Evolutionary conservation across 2,113 vertebrate genomes (phyloP).

Genomic region (Upupa epops): DNA sequence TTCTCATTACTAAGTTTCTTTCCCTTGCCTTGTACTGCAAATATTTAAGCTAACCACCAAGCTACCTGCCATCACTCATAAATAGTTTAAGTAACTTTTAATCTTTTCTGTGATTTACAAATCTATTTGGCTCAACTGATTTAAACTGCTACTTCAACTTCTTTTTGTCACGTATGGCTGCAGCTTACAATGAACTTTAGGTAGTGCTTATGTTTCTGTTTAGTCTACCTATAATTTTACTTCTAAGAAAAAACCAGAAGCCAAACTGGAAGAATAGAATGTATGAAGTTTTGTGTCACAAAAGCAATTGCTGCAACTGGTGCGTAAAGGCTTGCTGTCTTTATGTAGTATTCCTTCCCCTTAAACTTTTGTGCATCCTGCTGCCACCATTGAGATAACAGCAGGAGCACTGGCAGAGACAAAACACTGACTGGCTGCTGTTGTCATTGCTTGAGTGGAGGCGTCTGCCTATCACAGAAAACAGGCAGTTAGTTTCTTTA

Average conservation of each 20-base stretch:
- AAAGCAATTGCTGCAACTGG: neutral
- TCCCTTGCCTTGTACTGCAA: neutral
- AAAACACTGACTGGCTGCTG: neutral
- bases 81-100: neutral
- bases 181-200: neutral
- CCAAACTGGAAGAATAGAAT: conserved; percentile 54
- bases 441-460: neutral
- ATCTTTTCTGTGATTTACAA: neutral
- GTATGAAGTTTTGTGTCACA: neutral
- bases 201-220: conserved; percentile 9
- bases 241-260: conserved; percentile 50
- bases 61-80: neutral
- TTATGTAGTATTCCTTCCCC: neutral
- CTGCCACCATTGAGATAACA: neutral
- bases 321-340: neutral
- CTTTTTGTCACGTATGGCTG: neutral
- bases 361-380: conserved; percentile 2
- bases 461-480: neutral
- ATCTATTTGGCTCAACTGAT: neutral
- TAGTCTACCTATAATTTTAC: conserved; percentile 46
- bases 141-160: neutral
- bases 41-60: neutral
- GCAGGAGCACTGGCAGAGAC: neutral
- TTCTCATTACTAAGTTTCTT: neutral
- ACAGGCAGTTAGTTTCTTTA: neutral